A percentile compares a stretch with the other conserved stretches of the same genome.
Conservation (phyloP, 2,113 vertebrate genomes). For the Butorides virescens region DNA sequence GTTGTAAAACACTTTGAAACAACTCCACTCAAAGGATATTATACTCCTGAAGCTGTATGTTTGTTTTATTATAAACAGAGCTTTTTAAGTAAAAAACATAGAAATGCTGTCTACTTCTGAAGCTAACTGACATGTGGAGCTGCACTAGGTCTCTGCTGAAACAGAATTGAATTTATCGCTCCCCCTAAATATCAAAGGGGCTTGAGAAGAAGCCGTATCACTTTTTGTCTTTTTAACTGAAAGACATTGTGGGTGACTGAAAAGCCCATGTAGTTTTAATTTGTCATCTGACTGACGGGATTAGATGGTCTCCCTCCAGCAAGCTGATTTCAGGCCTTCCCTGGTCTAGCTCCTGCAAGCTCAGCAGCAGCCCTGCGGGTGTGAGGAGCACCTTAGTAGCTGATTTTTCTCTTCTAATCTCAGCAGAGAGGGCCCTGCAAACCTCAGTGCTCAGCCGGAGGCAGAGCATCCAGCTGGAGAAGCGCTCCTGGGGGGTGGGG, state of each 20-base stretch:
- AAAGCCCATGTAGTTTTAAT: not conserved
- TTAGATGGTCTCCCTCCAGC: not conserved
- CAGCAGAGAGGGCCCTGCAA: not conserved
- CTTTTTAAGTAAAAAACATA: slow-evolving; percentile 18
- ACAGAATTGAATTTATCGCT: not conserved
- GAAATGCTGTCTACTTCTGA: slow-evolving; percentile 36
- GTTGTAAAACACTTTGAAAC: slow-evolving; percentile 72
- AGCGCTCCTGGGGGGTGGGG: not conserved
- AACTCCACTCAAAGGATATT: slow-evolving; percentile 51
- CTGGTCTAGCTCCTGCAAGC: not conserved
- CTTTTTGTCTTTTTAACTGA: not conserved
- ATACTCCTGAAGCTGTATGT: slow-evolving; percentile 37
- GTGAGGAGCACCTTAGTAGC: not conserved
- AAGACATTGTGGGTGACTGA: not conserved
- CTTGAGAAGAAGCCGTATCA: not conserved
- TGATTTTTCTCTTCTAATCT: not conserved
- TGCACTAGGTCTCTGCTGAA: not conserved
- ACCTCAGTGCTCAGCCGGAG: not conserved
- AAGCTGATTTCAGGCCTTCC: not conserved
- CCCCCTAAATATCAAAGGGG: slow-evolving; percentile 2
- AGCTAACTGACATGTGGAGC: not conserved
- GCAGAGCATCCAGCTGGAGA: not conserved
- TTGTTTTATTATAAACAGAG: slow-evolving; percentile 62
- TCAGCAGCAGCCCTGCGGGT: not conserved
- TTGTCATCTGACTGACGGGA: not conserved